phyloP scores from a whole-genome alignment of 2,888 invertebrate species.

The Cryptops parisi region DNA sequence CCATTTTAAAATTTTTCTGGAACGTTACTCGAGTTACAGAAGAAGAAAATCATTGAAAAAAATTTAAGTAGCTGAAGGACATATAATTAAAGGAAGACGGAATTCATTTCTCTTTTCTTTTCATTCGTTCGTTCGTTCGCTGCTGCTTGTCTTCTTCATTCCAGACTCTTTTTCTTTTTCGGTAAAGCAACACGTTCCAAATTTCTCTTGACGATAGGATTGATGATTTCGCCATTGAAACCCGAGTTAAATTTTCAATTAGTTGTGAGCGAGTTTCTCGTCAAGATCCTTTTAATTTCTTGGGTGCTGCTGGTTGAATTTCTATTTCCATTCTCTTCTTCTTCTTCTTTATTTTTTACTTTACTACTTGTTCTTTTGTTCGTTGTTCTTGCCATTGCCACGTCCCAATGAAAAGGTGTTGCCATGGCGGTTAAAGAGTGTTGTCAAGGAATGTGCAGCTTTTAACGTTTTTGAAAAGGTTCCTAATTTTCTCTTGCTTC shows the following conservation, averaged over 20 bases:
- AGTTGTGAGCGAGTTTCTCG: background rate
- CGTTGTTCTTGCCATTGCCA: no score
- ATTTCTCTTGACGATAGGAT: background rate
- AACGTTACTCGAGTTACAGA: no score
- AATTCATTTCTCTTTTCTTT: background rate
- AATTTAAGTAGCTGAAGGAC: background rate
- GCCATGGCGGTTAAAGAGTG: no score
- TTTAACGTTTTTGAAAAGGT: no score
- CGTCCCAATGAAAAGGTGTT: no score
- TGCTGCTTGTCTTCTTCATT: no score
- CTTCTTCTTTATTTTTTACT: background rate
- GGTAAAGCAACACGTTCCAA: background rate
- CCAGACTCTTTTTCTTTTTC: background rate
- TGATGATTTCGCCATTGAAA: background rate
- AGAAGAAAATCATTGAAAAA: no score
- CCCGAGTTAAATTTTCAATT: background rate
- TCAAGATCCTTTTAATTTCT: background rate
- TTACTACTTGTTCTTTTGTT: no score
- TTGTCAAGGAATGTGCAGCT: no score
- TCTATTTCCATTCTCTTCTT: background rate
- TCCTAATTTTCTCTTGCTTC: no score
- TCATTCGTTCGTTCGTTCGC: no score
- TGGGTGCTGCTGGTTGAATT: background rate
- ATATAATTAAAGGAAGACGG: background rate
- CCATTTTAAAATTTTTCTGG: no score